phyloP scores from a whole-genome alignment of 2,113 vertebrate genomes.

The Ageneiosus marmoratus region DNA sequence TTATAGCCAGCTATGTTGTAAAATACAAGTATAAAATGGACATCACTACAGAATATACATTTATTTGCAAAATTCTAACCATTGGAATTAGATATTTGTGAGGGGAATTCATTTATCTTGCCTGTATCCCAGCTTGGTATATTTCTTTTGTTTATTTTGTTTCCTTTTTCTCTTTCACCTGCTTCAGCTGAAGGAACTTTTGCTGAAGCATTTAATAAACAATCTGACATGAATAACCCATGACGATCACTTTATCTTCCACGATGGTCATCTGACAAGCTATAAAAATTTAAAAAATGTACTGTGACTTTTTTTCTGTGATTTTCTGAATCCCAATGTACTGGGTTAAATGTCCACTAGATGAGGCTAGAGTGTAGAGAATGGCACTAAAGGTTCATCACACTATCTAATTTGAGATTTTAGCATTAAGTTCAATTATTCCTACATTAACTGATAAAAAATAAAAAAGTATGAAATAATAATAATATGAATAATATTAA shows the following conservation, averaged over 20 bases:
- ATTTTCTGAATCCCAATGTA: not conserved
- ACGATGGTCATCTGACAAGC: not conserved
- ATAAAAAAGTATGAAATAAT: not conserved
- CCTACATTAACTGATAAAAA: not conserved
- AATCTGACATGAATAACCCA: not conserved
- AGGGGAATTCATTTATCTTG: not conserved
- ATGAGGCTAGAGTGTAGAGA: conserved; percentile 64
- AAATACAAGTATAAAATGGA: not conserved
- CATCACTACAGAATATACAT: not conserved
- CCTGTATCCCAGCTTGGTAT: not conserved
- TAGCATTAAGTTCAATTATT: not conserved
- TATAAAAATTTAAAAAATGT: not conserved
- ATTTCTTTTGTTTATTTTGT: not conserved
- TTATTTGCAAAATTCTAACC: not conserved
- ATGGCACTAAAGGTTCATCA: conserved; percentile 33
- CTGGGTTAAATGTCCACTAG: conserved; percentile 61
- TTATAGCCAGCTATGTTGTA: not conserved
- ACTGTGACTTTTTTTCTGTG: not conserved
- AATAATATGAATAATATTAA: not conserved
- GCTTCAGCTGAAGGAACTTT: not conserved
- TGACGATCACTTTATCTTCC: not conserved
- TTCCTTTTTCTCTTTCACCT: not conserved
- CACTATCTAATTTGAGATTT: not conserved
- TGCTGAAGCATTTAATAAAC: not conserved
- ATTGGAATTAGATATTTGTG: not conserved